Percentiles rank a stretch among this genome's conserved stretches.
phyloP scores from a whole-genome alignment of 2,113 vertebrate genomes.

The Hippocampus guttulatus region DNA sequence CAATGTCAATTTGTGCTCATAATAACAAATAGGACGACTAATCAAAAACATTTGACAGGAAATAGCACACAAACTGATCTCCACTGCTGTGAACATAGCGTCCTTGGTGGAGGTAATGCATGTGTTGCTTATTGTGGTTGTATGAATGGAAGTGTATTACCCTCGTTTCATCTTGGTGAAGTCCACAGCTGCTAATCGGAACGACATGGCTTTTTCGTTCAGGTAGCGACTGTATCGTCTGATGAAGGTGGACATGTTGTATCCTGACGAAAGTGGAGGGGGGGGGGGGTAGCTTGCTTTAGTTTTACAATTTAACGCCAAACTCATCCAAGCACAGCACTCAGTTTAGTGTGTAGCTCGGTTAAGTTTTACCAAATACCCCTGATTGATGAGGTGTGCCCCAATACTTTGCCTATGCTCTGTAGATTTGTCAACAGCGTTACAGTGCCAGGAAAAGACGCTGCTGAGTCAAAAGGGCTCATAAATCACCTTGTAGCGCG shows the following conservation, averaged over 20 bases:
- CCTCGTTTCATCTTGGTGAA: slow-evolving; percentile 96
- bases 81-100: background rate
- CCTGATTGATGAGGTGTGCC: background rate
- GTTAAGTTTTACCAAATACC: background rate
- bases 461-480: slow-evolving; percentile 43
- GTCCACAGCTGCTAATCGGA: slow-evolving; percentile 94
- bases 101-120: background rate
- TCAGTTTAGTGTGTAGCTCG: background rate
- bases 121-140: background rate
- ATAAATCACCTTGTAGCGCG: slow-evolving; percentile 82
- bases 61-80: background rate
- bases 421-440: slow-evolving; percentile 31
- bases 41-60: background rate
- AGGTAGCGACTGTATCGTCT: slow-evolving; percentile 94
- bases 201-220: slow-evolving; percentile 96
- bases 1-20: background rate
- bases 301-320: background rate
- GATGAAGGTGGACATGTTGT: slow-evolving; percentile 92
- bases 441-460: slow-evolving; percentile 31
- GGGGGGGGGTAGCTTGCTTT: background rate
- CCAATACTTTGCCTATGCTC: background rate
- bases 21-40: background rate
- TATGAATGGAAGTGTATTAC: slow-evolving; percentile 65
- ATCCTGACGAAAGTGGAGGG: slow-evolving; percentile 64
- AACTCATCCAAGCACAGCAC: background rate